Conservation (phyloP, 1,140 invertebrate species). For the Halesus radiatus region DNA sequence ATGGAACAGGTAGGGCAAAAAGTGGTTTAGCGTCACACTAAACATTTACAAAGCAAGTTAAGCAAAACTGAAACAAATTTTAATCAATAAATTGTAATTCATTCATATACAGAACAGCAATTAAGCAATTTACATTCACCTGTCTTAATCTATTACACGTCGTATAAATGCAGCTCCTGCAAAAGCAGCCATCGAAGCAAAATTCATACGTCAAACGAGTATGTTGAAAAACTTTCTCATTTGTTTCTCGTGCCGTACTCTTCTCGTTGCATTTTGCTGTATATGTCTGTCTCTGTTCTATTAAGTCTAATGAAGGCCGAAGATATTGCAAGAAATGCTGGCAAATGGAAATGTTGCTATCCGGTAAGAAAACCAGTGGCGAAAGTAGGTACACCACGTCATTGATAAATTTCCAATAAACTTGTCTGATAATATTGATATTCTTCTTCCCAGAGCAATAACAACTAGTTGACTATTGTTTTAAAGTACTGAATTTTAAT, state of each 20-base stretch:
- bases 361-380: not conserved
- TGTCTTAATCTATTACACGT: slow-evolving; percentile 45
- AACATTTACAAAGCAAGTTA: not conserved
- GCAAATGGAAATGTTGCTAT: slow-evolving; percentile 23
- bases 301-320: slow-evolving; percentile 39
- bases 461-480: too few species aligned
- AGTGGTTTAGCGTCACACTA: slow-evolving; percentile 14
- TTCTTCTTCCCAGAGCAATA: too few species aligned
- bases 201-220: slow-evolving; percentile 52
- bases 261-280: not conserved
- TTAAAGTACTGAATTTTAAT: too few species aligned
- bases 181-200: slow-evolving; percentile 49
- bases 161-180: slow-evolving; percentile 40
- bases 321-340: slow-evolving; percentile 19
- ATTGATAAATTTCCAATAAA: not conserved
- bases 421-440: too few species aligned
- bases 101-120: slow-evolving; percentile 6
- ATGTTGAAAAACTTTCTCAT: slow-evolving; percentile 52
- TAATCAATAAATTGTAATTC: slow-evolving; percentile 1
- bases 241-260: slow-evolving; percentile 30
- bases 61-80: not conserved
- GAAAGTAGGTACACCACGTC: slow-evolving; percentile 19
- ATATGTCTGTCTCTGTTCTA: slow-evolving; percentile 33
- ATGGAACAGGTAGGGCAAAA: slow-evolving; percentile 6
- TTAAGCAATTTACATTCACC: slow-evolving; percentile 39